These are phyloP conservation scores for Sminthurinus signatus DNA, from an alignment of 1,140 invertebrate genomes.

Conservation along the genomic window DNA sequence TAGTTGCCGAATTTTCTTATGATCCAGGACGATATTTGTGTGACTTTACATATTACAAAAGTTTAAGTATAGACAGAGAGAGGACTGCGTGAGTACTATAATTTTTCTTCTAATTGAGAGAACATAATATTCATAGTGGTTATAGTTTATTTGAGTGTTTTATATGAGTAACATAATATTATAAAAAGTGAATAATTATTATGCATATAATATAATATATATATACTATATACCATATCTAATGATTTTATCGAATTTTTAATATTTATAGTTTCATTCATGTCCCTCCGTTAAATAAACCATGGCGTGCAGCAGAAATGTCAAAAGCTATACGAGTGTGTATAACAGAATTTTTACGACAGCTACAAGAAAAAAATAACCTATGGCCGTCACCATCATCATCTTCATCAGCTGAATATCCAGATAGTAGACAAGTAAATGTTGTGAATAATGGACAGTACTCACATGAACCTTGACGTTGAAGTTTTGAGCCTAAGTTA, in stretches of 20 bases:
- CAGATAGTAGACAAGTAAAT: constrained; percentile 8
- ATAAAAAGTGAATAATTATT: no score
- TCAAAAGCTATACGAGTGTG: constrained; percentile 34
- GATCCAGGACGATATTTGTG: constrained; percentile 50
- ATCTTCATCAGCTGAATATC: background rate
- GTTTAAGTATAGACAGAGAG: constrained; percentile 46
- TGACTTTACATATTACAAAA: constrained; percentile 52
- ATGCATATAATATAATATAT: no score
- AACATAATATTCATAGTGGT: no score
- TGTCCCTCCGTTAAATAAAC: constrained; percentile 42
- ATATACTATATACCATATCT: constrained; percentile 50
- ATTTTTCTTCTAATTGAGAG: no score
- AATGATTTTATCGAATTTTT: no score
- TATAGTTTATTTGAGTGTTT: no score
- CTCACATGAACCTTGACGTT: constrained; percentile 4
- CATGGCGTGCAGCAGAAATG: constrained; percentile 35
- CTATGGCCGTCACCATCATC: background rate
- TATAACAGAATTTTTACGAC: constrained; percentile 37
- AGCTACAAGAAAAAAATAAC: constrained; percentile 14
- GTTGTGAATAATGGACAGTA: background rate
- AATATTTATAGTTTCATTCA: no score
- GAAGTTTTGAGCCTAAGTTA: no score
- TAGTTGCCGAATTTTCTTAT: constrained; percentile 47
- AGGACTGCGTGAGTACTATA: constrained; percentile 52
- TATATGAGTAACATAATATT: no score